Conservation (phyloP, 2,797 vertebrate species). For the Myotis myotis region DNA sequence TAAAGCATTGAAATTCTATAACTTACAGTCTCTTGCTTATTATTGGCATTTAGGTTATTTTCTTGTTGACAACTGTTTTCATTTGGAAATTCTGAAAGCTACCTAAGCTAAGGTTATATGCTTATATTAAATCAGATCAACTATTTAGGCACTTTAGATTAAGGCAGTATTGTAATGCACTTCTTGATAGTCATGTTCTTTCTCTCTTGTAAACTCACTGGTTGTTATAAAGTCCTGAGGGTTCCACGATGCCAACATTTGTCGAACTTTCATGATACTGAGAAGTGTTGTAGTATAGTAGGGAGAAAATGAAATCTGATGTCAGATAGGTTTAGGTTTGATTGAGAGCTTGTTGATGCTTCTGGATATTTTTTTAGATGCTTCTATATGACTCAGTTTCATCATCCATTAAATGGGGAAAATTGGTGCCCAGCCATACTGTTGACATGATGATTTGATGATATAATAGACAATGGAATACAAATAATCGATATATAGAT, state of each 20-base stretch:
- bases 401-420: background rate
- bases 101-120: background rate
- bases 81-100: background rate
- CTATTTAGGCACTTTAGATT: background rate
- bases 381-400: background rate
- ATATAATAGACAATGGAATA: background rate
- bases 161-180: background rate
- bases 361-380: background rate
- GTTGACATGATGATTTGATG: background rate
- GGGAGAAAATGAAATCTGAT: background rate
- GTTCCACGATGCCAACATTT: background rate
- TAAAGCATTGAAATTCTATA: background rate
- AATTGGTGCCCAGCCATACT: background rate
- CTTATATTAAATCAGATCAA: background rate
- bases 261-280: background rate
- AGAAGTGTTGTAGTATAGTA: fast-evolving
- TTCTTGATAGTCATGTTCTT: background rate
- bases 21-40: background rate
- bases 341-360: background rate
- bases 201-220: background rate
- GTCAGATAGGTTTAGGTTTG: background rate
- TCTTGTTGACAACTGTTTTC: background rate
- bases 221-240: background rate
- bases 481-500: background rate
- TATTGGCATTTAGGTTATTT: background rate